Percentiles rank a stretch among this genome's conserved stretches.
Evolutionary conservation across 2,888 invertebrate genomes (phyloP).

Genomic region (Chorisops tibialis): DNA sequence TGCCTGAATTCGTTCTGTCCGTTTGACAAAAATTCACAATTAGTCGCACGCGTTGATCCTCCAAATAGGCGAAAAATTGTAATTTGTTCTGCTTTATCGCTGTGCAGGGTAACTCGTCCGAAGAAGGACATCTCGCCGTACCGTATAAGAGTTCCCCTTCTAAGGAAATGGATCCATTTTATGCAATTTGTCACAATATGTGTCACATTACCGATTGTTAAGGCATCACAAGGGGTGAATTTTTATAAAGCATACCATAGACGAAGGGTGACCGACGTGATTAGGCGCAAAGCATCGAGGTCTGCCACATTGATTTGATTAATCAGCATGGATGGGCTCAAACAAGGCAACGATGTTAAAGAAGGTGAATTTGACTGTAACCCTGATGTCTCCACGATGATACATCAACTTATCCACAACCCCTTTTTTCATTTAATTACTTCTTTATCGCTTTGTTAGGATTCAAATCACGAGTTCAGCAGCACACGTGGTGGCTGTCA

Average conservation of each 20-base stretch:
- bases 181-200: constrained; percentile 54
- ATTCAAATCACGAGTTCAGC: constrained; percentile 35
- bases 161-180: constrained; percentile 35
- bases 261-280: constrained; percentile 33
- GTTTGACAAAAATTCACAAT: constrained; percentile 46
- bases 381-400: constrained; percentile 31
- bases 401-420: constrained; percentile 24
- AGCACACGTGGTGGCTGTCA: constrained; percentile 28
- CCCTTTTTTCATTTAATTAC: constrained; percentile 35
- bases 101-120: not conserved
- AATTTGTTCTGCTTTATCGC: constrained; percentile 47
- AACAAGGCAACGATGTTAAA: constrained; percentile 18
- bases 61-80: constrained; percentile 45
- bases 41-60: constrained; percentile 35
- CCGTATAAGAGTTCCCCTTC: not conserved
- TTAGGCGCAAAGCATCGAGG: constrained; percentile 21
- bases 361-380: constrained; percentile 22
- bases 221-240: constrained; percentile 30
- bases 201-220: constrained; percentile 51
- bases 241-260: constrained; percentile 21
- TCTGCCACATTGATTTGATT: constrained; percentile 26
- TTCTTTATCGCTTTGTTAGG: constrained; percentile 37
- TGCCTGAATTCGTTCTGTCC: constrained; percentile 46
- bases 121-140: not conserved
- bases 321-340: constrained; percentile 35